Evolutionary conservation across 92 coral and sea anemone genomes (phyloP).

Genomic region (Porites evermanni): DNA sequence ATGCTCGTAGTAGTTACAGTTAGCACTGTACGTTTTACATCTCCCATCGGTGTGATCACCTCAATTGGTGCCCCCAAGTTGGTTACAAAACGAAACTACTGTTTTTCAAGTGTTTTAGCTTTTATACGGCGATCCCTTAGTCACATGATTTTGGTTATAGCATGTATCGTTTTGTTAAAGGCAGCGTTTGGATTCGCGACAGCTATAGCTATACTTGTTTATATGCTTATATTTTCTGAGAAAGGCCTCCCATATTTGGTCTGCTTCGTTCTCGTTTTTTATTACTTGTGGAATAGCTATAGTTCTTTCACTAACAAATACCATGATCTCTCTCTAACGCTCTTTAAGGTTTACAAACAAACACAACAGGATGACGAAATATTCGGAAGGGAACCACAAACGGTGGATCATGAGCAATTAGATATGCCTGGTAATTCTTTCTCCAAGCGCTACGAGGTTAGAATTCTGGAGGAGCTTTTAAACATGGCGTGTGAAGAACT

Average conservation of each 20-base stretch:
- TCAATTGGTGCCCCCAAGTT: too few relatives aligned
- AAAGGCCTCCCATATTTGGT: constrained; percentile 5
- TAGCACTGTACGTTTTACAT: too few relatives aligned
- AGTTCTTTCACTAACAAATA: constrained; percentile 28
- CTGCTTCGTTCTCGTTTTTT: constrained; percentile 12
- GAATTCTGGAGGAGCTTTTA: constrained; percentile 28
- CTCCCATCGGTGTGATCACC: too few relatives aligned
- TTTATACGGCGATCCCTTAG: neutral
- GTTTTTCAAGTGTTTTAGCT: constrained; percentile 1
- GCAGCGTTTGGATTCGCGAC: neutral
- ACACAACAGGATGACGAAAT: neutral
- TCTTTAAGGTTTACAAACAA: constrained; percentile 11
- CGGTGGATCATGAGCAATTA: neutral
- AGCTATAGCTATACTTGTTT: neutral
- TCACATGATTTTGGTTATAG: too few relatives aligned
- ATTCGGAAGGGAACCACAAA: neutral
- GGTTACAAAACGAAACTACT: neutral
- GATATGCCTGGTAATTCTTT: neutral
- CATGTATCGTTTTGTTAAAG: neutral
- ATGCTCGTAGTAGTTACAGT: neutral
- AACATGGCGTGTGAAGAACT: constrained; percentile 27
- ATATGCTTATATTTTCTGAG: neutral
- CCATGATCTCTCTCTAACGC: constrained; percentile 23
- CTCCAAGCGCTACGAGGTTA: neutral
- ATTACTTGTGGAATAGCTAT: constrained; percentile 34